Conservation (phyloP, 1,140 invertebrate genomes). For the Cepaea nemoralis region DNA sequence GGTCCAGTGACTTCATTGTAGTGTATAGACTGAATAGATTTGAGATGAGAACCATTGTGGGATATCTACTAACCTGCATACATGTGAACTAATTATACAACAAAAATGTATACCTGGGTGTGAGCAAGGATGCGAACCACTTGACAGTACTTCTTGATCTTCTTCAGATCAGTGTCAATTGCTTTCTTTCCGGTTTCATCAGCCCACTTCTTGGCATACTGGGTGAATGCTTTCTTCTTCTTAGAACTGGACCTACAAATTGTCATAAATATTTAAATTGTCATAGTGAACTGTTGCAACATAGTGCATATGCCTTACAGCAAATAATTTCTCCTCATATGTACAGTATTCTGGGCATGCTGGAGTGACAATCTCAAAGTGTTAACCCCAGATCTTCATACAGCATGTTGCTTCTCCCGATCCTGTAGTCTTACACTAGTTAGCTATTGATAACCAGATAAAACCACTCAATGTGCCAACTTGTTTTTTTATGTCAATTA, state of each 20-base stretch:
- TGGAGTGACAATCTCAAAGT: background rate
- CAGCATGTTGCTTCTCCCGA: too few relatives aligned
- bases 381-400: background rate
- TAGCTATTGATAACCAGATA: too few relatives aligned
- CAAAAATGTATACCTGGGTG: conserved; percentile 83
- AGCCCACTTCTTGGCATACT: conserved; percentile 98
- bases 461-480: too few relatives aligned
- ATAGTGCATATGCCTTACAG: background rate
- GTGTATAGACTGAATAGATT: too few relatives aligned
- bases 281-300: background rate
- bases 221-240: conserved; percentile 99
- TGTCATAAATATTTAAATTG: conserved; percentile 14
- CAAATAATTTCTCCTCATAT: background rate
- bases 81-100: too few relatives aligned
- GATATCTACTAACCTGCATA: too few relatives aligned
- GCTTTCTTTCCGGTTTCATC: conserved; percentile 95
- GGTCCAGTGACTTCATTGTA: too few relatives aligned
- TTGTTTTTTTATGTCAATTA: too few relatives aligned
- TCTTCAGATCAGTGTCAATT: conserved; percentile 95
- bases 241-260: conserved; percentile 97
- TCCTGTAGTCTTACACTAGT: too few relatives aligned
- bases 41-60: too few relatives aligned
- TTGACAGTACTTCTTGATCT: conserved; percentile 98
- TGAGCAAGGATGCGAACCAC: conserved; percentile 96
- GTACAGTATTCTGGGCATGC: background rate